phyloP scores from a whole-genome alignment of 2,888 invertebrate genomes.

The Pecten maximus region DNA sequence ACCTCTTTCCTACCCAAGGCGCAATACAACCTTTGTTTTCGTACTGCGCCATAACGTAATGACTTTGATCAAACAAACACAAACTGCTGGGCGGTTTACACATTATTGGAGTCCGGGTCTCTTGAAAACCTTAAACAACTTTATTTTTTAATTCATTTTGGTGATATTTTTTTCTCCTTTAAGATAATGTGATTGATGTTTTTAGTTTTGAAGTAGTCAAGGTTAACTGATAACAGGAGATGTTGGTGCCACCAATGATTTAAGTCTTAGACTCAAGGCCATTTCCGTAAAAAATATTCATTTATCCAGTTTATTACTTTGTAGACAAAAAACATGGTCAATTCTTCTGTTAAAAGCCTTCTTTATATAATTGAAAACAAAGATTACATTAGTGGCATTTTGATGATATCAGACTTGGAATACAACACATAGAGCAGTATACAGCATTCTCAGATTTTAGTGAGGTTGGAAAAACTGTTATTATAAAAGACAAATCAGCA shows the following conservation, averaged over 20 bases:
- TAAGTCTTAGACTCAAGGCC: not conserved
- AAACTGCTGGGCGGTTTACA: not conserved
- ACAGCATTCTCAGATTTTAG: no score
- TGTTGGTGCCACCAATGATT: not conserved
- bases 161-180: not conserved
- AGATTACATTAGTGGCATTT: no score
- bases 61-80: not conserved
- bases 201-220: not conserved
- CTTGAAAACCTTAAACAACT: not conserved
- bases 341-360: no score
- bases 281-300: not conserved
- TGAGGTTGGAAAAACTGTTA: no score
- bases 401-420: no score
- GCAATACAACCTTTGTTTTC: not conserved
- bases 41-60: not conserved
- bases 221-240: not conserved
- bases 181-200: not conserved
- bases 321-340: not conserved
- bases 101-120: not conserved
- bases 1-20: not conserved
- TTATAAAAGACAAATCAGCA: no score
- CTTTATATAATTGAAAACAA: no score
- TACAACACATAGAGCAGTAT: no score
- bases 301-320: not conserved
- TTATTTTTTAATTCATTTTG: not conserved